A percentile compares a stretch with the other conserved stretches of the same genome.
These are phyloP conservation scores for Drosophila monieri DNA, from an alignment of 2,888 invertebrate genomes.

Conservation along the genomic window DNA sequence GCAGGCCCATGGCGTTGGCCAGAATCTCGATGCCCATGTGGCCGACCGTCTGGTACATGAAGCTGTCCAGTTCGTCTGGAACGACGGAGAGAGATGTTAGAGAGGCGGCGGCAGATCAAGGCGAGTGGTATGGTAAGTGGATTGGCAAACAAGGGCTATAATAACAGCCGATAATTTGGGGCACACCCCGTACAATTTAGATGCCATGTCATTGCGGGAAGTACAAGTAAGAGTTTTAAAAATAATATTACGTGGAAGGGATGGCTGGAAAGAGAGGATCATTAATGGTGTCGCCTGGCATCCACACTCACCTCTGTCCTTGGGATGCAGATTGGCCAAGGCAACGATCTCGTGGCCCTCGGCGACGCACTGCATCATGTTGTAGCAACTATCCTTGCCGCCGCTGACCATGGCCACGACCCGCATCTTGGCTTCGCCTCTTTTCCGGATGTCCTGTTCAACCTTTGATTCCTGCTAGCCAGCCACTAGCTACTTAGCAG, in stretches of 20 bases:
- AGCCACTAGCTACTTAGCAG: background rate
- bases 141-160: constrained; percentile 13
- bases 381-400: constrained; percentile 99
- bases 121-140: constrained; percentile 15
- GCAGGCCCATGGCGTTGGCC: constrained; percentile 96
- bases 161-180: constrained; percentile 1
- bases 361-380: constrained; percentile 98
- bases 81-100: constrained; percentile 2
- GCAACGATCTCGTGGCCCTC: constrained; percentile 97
- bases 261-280: too few relatives aligned
- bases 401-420: constrained; percentile 97
- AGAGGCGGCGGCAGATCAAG: constrained; percentile 14
- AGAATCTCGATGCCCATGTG: constrained; percentile 96
- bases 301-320: constrained; percentile 88
- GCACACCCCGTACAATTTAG: background rate
- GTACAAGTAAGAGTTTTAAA: background rate
- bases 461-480: background rate
- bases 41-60: constrained; percentile 99
- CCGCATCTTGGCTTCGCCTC: constrained; percentile 87
- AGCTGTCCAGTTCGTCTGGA: constrained; percentile 96
- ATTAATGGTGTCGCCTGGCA: too few relatives aligned
- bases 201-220: background rate
- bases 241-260: too few relatives aligned
- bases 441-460: background rate
- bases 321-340: constrained; percentile 96